Conservation (phyloP, 2,888 invertebrate genomes). For the Cantharis rustica region DNA sequence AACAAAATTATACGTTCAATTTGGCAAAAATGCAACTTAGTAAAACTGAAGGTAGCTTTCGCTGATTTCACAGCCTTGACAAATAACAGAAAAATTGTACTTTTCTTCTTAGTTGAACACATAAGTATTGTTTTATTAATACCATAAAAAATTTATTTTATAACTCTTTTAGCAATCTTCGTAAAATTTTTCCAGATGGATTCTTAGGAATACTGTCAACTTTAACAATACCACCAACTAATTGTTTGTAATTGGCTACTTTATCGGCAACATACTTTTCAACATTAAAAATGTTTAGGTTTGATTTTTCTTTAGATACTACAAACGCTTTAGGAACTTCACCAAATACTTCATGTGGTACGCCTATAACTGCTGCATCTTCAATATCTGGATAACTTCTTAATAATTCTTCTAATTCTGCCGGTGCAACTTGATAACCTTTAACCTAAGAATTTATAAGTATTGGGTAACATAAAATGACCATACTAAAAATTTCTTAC, state of each 20-base stretch:
- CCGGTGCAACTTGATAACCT: conserved; percentile 79
- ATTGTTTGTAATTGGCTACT: conserved; percentile 75
- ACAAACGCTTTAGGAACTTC: conserved; percentile 78
- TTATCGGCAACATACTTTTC: conserved; percentile 65
- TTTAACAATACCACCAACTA: conserved; percentile 69
- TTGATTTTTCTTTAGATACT: conserved; percentile 58
- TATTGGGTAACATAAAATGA: neutral
- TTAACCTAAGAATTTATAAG: conserved; percentile 45
- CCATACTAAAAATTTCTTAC: conserved; percentile 31
- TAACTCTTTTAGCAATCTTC: conserved; percentile 43
- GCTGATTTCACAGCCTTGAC: too few species aligned
- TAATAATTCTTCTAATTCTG: conserved; percentile 77
- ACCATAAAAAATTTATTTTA: neutral
- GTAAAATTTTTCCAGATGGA: conserved; percentile 77
- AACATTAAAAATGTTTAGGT: conserved; percentile 61
- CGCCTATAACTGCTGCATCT: conserved; percentile 82
- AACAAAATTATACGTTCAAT: too few species aligned
- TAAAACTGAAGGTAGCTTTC: too few species aligned
- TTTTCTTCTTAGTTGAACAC: too few species aligned
- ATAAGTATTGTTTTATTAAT: neutral
- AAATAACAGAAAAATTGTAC: too few species aligned
- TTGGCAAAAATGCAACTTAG: too few species aligned
- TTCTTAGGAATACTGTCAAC: conserved; percentile 74
- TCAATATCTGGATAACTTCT: conserved; percentile 71
- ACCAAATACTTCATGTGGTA: conserved; percentile 68